phyloP scores from a whole-genome alignment of 2,113 vertebrate genomes.

The Tichodroma muraria region DNA sequence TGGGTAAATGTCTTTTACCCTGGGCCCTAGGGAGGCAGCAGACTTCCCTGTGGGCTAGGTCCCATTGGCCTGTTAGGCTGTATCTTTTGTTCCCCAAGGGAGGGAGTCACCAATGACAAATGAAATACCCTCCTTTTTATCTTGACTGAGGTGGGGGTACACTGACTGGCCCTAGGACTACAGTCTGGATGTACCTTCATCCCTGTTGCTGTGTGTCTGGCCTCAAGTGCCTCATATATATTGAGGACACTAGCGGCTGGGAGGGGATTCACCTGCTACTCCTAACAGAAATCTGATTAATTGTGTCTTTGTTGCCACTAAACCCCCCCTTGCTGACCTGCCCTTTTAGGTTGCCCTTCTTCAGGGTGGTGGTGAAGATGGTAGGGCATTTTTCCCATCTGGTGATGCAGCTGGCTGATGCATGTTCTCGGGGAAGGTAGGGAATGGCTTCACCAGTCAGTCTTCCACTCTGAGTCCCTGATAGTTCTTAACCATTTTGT shows the following conservation, averaged over 20 bases:
- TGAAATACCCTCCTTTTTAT: not conserved
- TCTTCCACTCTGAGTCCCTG: not conserved
- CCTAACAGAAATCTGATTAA: not conserved
- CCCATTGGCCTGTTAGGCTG: not conserved
- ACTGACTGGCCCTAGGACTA: too few relatives aligned
- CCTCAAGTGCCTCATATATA: not conserved
- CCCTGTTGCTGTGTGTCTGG: not conserved
- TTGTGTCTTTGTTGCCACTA: fast-evolving
- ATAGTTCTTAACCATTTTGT: not conserved
- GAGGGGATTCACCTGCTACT: not conserved
- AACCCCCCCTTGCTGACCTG: not conserved
- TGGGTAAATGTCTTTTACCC: too few relatives aligned
- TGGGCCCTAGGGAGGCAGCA: not conserved
- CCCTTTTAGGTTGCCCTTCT: not conserved
- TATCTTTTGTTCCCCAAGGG: not conserved
- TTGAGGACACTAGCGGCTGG: not conserved
- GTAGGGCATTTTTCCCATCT: not conserved
- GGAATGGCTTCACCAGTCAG: not conserved
- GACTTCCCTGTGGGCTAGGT: not conserved
- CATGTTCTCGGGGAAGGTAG: too few relatives aligned
- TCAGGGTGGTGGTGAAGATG: too few relatives aligned
- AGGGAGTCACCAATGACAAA: not conserved
- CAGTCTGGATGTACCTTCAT: not conserved
- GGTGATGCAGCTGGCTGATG: not conserved
- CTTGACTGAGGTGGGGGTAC: too few relatives aligned